Evolutionary conservation across 2,797 vertebrate species (phyloP).

Genomic region (Pangasius macronema): DNA sequence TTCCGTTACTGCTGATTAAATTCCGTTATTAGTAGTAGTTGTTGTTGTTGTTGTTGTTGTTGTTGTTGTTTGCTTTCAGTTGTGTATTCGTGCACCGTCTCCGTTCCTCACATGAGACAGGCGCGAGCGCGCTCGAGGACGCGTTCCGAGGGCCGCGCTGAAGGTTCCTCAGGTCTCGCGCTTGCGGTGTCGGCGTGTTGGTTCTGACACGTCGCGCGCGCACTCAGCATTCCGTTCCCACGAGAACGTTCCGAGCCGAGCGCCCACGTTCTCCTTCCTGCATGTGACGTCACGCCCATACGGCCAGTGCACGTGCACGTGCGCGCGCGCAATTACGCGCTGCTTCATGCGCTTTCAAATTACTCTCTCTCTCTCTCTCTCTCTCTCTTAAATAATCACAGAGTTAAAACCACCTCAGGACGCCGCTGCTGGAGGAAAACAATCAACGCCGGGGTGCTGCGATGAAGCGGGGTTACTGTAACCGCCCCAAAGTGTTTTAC

Average conservation of each 20-base stretch:
- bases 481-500: background rate
- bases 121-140: background rate
- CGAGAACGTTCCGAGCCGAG: slow-evolving; percentile 23
- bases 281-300: background rate
- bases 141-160: too few species aligned
- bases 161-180: slow-evolving; percentile 1
- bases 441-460: background rate
- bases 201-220: slow-evolving; percentile 41
- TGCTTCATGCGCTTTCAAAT: background rate
- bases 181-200: slow-evolving; percentile 39
- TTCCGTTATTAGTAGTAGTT: background rate
- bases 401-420: too few species aligned
- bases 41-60: background rate
- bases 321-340: background rate
- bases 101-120: background rate
- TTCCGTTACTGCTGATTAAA: background rate
- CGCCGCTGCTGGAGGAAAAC: background rate
- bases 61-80: background rate
- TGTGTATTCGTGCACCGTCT: slow-evolving; percentile 2
- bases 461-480: background rate
- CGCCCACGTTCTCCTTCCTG: background rate
- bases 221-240: slow-evolving; percentile 42
- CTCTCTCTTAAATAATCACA: too few species aligned
- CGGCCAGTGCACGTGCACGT: background rate
- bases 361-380: background rate